Evolutionary conservation across 2,113 vertebrate species (phyloP), one percentile per base, ranked within the genome.

Genomic region (Podiceps cristatus): DNA sequence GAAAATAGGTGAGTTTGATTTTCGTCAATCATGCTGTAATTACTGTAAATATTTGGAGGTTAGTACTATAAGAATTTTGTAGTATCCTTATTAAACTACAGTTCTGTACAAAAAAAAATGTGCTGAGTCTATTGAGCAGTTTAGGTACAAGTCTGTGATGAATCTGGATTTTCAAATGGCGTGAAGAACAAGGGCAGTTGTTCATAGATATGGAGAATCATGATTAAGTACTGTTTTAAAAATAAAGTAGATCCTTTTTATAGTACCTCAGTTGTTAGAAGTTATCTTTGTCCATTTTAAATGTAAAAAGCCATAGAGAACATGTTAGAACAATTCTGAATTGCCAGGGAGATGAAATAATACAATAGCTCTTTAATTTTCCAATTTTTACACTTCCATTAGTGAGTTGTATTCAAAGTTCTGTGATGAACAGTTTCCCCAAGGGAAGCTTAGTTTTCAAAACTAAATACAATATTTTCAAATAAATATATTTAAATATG

Each of bases 1-100:
- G 99, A 99, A 98, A 99, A 99, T 78, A 99, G 99, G 99, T 99
- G 97, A 98, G 45, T 59, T 83, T 71, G 9, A 56, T 87, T 95
- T 94, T 74, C 7, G 28, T 82, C 10, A 22, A 0, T 93, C 19
- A 18, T 44, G 31, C 6, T 23, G 27, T 77, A n/a, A 37, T 77
- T 69, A 58, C n/a, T 47, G 10, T 59, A 62, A 69, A 18, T 71
- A 67, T 45, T 86, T 55, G 35, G 27, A 80, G 8, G 17, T 24
- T 52, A 47, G 27, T 35, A 31, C 18, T 75, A 19, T 10, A 80
- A 63, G 11, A 47, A 22, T 58, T 81, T 56, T 77, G 3, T 66
- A 44, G 3, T 60, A 45, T 71, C 11, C 19, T 68, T 75, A 12
- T 37, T 53, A 58, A 66, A n/a, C 5, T 58, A 25, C 18, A 29